These are phyloP conservation scores for Stenolophus ochropezus DNA, from an alignment of 2,888 invertebrate genomes.

Conservation along the genomic window DNA sequence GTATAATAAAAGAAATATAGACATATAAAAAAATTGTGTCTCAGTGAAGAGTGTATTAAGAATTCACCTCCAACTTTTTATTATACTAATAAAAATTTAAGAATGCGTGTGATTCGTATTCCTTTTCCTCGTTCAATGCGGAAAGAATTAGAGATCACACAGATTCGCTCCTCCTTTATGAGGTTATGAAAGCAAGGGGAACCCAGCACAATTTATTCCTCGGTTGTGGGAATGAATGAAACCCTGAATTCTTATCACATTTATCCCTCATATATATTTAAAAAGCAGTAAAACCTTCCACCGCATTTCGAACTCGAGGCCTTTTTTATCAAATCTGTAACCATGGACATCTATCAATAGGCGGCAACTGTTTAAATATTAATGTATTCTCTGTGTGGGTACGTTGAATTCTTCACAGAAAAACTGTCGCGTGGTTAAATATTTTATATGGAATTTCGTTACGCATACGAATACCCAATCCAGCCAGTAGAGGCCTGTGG, in stretches of 20 bases:
- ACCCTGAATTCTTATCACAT: slow-evolving; percentile 6
- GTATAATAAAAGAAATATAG: neutral
- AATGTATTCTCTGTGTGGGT: slow-evolving; percentile 15
- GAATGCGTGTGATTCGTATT: neutral
- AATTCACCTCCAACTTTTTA: neutral
- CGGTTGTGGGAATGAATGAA: neutral
- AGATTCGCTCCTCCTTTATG: slow-evolving; percentile 1
- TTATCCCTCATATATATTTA: slow-evolving; percentile 29
- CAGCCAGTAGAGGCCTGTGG: neutral
- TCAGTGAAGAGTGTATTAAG: neutral
- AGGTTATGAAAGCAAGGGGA: neutral
- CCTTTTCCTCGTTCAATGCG: neutral
- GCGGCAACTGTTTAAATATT: slow-evolving; percentile 28
- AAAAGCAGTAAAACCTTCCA: neutral
- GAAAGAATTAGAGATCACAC: neutral
- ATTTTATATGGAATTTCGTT: slow-evolving; percentile 36
- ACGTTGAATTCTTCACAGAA: no score
- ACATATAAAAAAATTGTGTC: neutral
- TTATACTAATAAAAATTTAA: neutral
- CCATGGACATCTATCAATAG: slow-evolving; percentile 20
- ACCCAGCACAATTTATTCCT: neutral
- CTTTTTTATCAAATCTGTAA: slow-evolving; percentile 33
- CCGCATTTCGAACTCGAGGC: neutral
- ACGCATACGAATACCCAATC: slow-evolving; percentile 36
- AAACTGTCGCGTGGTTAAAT: slow-evolving; percentile 34